Evolutionary conservation across 2,797 vertebrate species (phyloP), one percentile per base, ranked within the genome.

Genomic region (Coilia nasus): DNA sequence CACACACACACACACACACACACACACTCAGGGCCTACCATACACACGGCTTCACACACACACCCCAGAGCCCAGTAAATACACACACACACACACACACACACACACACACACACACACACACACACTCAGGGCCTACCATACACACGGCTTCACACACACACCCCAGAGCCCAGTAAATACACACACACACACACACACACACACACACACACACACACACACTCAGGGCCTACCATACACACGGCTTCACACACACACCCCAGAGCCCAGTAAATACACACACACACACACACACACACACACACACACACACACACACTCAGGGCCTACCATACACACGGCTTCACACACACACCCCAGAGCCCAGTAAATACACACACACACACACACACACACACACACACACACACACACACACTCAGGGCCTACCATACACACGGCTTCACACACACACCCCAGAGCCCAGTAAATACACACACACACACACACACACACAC

Each of bases 1-100:
- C n/a, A n/a, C n/a, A n/a, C n/a, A n/a, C n/a, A n/a, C n/a, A n/a
- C n/a, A n/a, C n/a, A n/a, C n/a, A n/a, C n/a, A n/a, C n/a, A n/a
- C n/a, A 97, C 88, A 96, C 96, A 0, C 95, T 97, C 5, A 3
- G 83, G 0, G 84, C 91, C 67, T 97, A 97, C 1, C 0, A 83
- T 21, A 15, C 47, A 0, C 93, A 92, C 0, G 96, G 96, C 47
- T 97, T 97, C 92, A 92, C 89, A 54, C 50, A 54, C 7, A 54
- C 50, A 10, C 50, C 89, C 90, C 87, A 60, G 83, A 81, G 31
- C 15, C 12, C 6, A 62, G 19, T 28, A 85, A 2, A 54, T 7
- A 54, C 50, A 54, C 50, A 10, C 50, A 54, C 50, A 54, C 50
- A 54, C 50, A 54, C 46, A 47, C 46, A n/a, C n/a, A n/a, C n/a